phyloP scores from a whole-genome alignment of 2,888 invertebrate species.

The Leptinotarsa tumamoca region DNA sequence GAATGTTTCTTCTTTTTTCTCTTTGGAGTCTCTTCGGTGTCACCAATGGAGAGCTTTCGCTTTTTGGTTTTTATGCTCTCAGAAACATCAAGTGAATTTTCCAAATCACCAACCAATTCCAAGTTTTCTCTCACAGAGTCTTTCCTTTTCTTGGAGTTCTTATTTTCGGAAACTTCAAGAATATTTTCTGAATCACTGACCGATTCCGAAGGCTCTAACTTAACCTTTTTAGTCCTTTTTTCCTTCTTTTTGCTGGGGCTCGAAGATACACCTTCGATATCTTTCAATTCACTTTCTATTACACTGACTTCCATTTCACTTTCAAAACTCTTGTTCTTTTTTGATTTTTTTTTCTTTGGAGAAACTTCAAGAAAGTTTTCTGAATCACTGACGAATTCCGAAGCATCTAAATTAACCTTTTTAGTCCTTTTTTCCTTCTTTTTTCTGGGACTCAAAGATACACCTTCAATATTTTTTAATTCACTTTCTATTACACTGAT shows the following conservation, averaged over 20 bases:
- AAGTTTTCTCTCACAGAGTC: neutral
- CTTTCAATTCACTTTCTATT: slow-evolving; percentile 11
- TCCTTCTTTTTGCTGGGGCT: neutral
- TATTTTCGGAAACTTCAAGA: neutral
- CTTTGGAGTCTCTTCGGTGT: slow-evolving; percentile 1
- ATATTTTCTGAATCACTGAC: neutral
- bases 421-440: neutral
- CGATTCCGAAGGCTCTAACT: neutral
- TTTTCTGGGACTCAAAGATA: neutral
- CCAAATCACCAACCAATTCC: neutral
- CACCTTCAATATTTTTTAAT: neutral
- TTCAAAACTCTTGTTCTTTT: neutral
- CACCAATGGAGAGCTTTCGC: slow-evolving; percentile 17
- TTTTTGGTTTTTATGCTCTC: slow-evolving; percentile 24
- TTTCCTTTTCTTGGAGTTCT: neutral
- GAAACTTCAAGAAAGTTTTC: neutral
- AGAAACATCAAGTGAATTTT: neutral
- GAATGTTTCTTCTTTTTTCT: slow-evolving; percentile 25
- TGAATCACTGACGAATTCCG: neutral
- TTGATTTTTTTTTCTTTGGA: neutral
- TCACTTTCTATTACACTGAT: slow-evolving; percentile 8
- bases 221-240: neutral
- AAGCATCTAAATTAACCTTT: neutral
- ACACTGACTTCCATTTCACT: neutral
- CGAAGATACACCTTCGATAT: neutral